Base-by-base conservation (phyloP, 2,888 invertebrate species). In the Apotomis turbidana region DNA sequence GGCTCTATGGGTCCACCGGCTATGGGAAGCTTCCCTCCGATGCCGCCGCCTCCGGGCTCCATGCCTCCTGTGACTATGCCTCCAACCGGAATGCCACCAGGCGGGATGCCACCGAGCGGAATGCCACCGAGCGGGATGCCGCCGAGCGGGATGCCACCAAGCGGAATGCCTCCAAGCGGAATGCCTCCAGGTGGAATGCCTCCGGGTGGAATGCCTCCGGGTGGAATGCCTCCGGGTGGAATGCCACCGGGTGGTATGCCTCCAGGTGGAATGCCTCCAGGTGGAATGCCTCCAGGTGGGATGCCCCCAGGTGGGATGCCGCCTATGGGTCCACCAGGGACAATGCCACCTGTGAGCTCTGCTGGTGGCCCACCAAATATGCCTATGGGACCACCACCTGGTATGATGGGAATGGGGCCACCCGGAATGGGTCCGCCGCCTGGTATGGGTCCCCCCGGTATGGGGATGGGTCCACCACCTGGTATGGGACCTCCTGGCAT, bases 401-500 rank as follows among this genome's bases (percentile, higher is more conserved):
- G 84, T 4, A 86, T 87, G 85, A 85, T 78, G 49, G 74, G 75
- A 3, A 76, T 76, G 76, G 74, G 70, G 3, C 74, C 91, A 0
- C 90, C 91, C 10, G 90, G 90, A 1, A 89, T 91, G 90, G 91
- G 91, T 0, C 91, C 92, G 3, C 90, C 91, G 0, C 89, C 90
- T 3, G 87, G 85, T 59, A 90, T 90, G 87, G 88, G 88, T n/a
- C 82, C 82, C 9, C 84, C 83, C 12, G 83, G 84, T 3, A 90
- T 91, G 88, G 84, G 85, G 0, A 79, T 78, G 75, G 78, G 78
- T 4, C 82, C 85, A 49, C 92, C 91, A 88, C 90, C 91, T 15
- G 81, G 82, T 0, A 89, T 88, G 69, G 89, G 87, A 0, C 88
- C 90, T 0, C 88, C 87, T 12, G 83, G 85, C 0, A 85, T 85